Base-by-base conservation (phyloP, 2,888 invertebrate genomes). In the Brenthis daphne region DNA sequence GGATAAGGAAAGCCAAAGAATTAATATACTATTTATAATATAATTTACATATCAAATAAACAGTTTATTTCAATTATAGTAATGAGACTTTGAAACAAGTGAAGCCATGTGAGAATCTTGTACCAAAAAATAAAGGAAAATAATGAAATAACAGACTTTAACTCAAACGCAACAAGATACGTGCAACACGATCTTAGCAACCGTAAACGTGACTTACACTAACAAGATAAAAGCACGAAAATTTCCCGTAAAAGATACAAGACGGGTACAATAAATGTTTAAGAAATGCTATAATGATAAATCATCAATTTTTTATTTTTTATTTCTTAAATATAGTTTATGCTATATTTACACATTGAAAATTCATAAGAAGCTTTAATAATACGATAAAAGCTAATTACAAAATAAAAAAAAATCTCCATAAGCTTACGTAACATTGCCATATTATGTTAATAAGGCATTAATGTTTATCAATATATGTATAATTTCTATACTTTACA, bases 101-200 rank as follows among this genome's bases (percentile, higher is more conserved):
- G 11, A 43, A 43, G 53, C 12, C 3, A 56, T 54, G 47, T 47
- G 57, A 57, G 20, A 33, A 47, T 43, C 53, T 48, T 33, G 58
- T 67, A 57, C 58, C 58, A 58, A 55, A 70, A 60, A 67, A 43
- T 43, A 57, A 33, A 50, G 12, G 50, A 50, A 67, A 58, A 58
- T 58, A 66, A 55, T 8, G 29, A 66, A 54, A 69, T 58, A 64
- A 51, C 20, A 29, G 3, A 33, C 64, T 55, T 54, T 33, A 68
- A 53, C 47, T 65, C 58, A 54, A 63, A 64, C 58, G 68, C 55
- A 70, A 67, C 48, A n/a, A 54, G 55, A 54, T 55, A 70, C 64
- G 58, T 58, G 67, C 55, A 55, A 67, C 67, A 70, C 70, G 70
- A 70, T 63, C 58, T 60, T 53, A 66, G 55, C 33, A 24, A 20